These are phyloP conservation scores for Myotis brandtii DNA, from an alignment of 2,113 vertebrate genomes.

Conservation along the genomic window DNA sequence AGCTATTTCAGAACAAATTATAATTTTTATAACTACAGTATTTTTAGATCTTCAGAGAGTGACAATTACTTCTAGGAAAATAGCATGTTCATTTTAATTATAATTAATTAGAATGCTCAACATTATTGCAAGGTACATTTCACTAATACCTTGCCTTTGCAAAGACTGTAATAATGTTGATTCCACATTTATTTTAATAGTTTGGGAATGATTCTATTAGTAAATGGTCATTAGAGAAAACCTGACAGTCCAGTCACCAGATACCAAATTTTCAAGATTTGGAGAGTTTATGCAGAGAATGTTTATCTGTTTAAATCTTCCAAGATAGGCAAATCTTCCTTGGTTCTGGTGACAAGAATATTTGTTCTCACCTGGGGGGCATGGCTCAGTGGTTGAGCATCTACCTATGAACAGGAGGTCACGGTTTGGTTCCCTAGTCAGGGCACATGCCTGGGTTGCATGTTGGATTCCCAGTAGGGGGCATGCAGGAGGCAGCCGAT, in stretches of 20 bases:
- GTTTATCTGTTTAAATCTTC: neutral
- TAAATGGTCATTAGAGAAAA: conserved; percentile 21
- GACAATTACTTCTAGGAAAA: conserved; percentile 48
- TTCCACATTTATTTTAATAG: neutral
- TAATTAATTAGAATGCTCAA: neutral
- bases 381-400: too few relatives aligned
- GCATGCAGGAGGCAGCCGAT: too few relatives aligned
- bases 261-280: neutral
- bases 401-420: too few relatives aligned
- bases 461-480: too few relatives aligned
- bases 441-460: too few relatives aligned
- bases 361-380: too few relatives aligned
- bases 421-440: too few relatives aligned
- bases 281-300: neutral
- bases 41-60: conserved; percentile 26
- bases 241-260: neutral
- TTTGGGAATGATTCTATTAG: neutral
- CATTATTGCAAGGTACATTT: conserved; percentile 1
- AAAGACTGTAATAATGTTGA: conserved; percentile 9
- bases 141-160: neutral
- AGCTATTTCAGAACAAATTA: conserved; percentile 26
- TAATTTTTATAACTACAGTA: conserved; percentile 32
- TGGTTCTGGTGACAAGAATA: neutral
- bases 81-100: neutral
- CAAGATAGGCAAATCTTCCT: neutral